phyloP scores from a whole-genome alignment of 2,888 invertebrate species.

The Cantharis rufa region DNA sequence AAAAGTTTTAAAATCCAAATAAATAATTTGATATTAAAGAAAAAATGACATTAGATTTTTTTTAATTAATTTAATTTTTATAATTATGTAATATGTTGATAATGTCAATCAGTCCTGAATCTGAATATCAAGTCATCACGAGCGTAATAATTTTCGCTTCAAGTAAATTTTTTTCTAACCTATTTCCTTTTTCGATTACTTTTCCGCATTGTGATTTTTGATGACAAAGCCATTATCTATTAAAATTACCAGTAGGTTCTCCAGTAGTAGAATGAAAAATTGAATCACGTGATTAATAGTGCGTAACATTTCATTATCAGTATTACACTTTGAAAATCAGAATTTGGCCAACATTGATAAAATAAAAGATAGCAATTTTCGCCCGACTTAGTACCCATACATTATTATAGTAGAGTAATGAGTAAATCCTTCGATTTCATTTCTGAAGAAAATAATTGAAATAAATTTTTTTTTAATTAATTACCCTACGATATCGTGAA shows the following conservation, averaged over 20 bases:
- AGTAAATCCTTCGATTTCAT: no score
- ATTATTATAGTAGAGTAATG: no score
- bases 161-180: not conserved
- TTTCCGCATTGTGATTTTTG: not conserved
- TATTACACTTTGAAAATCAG: not conserved
- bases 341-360: not conserved
- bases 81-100: no score
- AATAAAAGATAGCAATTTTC: not conserved
- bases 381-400: no score
- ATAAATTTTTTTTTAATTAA: no score
- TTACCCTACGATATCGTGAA: no score
- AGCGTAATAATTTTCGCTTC: not conserved
- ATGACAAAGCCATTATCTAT: not conserved
- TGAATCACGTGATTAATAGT: not conserved
- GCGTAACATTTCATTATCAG: not conserved
- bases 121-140: not conserved
- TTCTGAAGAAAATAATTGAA: no score
- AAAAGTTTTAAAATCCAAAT: not conserved
- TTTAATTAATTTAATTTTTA: no score
- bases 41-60: no score
- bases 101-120: not conserved
- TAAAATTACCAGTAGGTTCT: not conserved
- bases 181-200: not conserved
- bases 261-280: not conserved
- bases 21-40: no score